Evolutionary conservation across 1,140 invertebrate genomes (phyloP).

Genomic region (Sesamia nonagrioides): DNA sequence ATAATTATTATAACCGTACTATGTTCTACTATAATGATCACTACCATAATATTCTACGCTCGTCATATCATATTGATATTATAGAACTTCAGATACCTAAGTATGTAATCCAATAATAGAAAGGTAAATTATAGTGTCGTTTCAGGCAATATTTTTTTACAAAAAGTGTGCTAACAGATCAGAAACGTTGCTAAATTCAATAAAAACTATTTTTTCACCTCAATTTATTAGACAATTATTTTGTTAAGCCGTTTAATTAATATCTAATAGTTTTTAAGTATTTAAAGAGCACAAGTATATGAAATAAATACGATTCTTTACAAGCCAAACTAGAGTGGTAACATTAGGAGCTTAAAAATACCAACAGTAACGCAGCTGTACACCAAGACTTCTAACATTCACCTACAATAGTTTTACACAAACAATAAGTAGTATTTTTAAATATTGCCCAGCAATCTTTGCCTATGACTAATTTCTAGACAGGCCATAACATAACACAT

Average conservation of each 20-base stretch:
- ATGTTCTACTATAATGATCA: background rate
- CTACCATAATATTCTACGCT: background rate
- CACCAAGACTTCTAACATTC: constrained; percentile 36
- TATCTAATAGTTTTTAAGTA: too few relatives aligned
- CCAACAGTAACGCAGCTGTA: constrained; percentile 29
- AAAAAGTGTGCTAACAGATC: too few relatives aligned
- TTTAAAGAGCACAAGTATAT: too few relatives aligned
- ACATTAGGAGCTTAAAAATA: constrained; percentile 9
- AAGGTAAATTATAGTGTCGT: too few relatives aligned
- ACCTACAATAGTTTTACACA: constrained; percentile 59
- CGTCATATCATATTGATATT: background rate
- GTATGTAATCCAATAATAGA: background rate
- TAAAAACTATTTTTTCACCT: too few relatives aligned
- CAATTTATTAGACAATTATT: too few relatives aligned
- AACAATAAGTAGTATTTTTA: constrained; percentile 67
- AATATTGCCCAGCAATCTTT: constrained; percentile 64
- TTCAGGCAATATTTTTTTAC: too few relatives aligned
- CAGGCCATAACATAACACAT: constrained; percentile 29
- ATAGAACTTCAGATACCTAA: background rate
- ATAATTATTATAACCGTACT: too few relatives aligned
- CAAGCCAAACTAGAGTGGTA: background rate
- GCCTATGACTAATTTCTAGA: constrained; percentile 65
- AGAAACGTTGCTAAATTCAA: too few relatives aligned
- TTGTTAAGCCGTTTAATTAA: too few relatives aligned
- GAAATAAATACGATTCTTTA: background rate